Percentiles rank a stretch among this genome's conserved stretches.
Evolutionary conservation across 2,797 vertebrate species (phyloP).

Genomic region (Sparus aurata): DNA sequence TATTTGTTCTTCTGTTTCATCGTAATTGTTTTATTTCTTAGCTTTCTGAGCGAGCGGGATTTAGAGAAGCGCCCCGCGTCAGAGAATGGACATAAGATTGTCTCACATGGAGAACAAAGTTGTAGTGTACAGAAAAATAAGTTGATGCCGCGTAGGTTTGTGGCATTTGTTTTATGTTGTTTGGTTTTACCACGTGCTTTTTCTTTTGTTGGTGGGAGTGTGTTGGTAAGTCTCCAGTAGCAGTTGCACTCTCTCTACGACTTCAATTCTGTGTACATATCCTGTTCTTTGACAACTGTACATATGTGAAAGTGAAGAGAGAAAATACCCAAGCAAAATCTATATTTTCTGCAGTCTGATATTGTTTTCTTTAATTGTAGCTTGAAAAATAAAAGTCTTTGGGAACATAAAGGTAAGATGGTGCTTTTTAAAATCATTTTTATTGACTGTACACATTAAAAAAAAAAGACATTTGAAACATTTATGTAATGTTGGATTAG

Average conservation of each 20-base stretch:
- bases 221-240: conserved; percentile 78
- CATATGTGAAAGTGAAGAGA: conserved; percentile 89
- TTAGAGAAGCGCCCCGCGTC: conserved; percentile 62
- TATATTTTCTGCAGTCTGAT: conserved; percentile 91
- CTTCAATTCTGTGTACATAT: conserved; percentile 86
- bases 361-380: conserved; percentile 90
- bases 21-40: conserved; percentile 77
- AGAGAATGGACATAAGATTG: conserved; percentile 72
- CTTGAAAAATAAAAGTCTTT: conserved; percentile 88
- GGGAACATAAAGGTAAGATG: conserved; percentile 65
- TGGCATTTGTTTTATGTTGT: conserved; percentile 74
- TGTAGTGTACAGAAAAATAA: conserved; percentile 83
- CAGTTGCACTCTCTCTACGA: conserved; percentile 77
- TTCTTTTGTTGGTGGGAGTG: conserved; percentile 74
- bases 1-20: conserved; percentile 61
- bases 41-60: conserved; percentile 65
- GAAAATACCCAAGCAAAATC: conserved; percentile 87
- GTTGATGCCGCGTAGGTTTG: conserved; percentile 74
- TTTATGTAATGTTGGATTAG: conserved; percentile 17
- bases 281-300: conserved; percentile 87
- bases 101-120: conserved; percentile 81
- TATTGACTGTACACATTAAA: not conserved
- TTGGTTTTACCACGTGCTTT: conserved; percentile 74
- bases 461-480: accelerated
- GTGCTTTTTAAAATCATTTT: conserved; percentile 10